Conservation (phyloP, 1,140 invertebrate genomes). For the Conopomorpha cramerella region DNA sequence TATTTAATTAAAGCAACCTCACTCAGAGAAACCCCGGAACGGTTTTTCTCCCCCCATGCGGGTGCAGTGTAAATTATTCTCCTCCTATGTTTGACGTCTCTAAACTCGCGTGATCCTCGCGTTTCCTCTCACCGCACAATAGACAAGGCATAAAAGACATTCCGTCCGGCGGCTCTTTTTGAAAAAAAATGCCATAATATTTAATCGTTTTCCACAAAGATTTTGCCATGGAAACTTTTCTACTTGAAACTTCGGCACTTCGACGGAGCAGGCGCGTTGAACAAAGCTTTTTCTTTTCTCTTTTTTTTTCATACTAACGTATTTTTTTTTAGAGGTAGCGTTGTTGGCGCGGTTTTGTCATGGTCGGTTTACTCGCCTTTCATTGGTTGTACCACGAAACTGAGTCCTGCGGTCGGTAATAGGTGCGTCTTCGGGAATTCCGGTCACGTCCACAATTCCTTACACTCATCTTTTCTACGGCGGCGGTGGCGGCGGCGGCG, state of each 20-base stretch:
- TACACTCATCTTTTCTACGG: constrained; percentile 58
- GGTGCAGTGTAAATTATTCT: too few species aligned
- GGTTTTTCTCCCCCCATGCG: too few species aligned
- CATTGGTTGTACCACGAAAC: constrained; percentile 46
- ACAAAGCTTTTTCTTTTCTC: constrained; percentile 60
- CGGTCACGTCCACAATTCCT: constrained; percentile 55
- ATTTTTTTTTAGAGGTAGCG: constrained; percentile 56
- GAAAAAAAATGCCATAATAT: constrained; percentile 51
- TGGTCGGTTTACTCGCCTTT: constrained; percentile 45
- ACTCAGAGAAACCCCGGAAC: too few species aligned
- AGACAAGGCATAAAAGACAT: constrained; percentile 11
- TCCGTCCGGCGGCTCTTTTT: constrained; percentile 20
- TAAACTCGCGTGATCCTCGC: too few species aligned
- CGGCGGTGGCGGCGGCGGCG: too few species aligned
- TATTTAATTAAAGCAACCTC: constrained; percentile 46
- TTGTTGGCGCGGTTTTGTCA: constrained; percentile 34
- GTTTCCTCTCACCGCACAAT: too few species aligned
- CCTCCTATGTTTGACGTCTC: too few species aligned
- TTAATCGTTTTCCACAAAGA: constrained; percentile 54
- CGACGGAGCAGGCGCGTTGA: constrained; percentile 50
- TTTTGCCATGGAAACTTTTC: constrained; percentile 58
- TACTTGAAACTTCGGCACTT: constrained; percentile 58
- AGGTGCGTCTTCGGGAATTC: constrained; percentile 48
- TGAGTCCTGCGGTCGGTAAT: constrained; percentile 50
- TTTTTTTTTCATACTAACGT: constrained; percentile 58